Evolutionary conservation across 92 coral and sea anemone genomes (phyloP), one percentile per base, ranked within the genome.

Genomic region (Zoanthus gigantus): DNA sequence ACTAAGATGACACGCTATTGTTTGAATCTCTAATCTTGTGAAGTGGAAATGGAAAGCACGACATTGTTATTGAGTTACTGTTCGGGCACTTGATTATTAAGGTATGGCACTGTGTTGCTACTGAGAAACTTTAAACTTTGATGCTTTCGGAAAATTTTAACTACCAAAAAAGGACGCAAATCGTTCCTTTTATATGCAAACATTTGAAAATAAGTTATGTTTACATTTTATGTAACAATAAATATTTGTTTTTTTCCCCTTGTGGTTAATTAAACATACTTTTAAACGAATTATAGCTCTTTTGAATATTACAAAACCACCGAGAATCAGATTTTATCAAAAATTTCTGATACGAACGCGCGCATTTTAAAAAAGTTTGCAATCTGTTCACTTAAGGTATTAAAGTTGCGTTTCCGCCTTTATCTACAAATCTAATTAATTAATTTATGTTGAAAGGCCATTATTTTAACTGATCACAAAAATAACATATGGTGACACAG

Each of bases 381-480:
- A 63, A 63, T 63, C 44, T 81, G 30, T 28, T 65, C 66, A 46
- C 46, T 29, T 60, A n/a, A 42, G 23, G 37, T 66, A 23, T 67
- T 67, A 81, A 65, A 44, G 45, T 28, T 15, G 61, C 85, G 57
- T 75, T 68, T 48, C 60, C 85, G 73, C 76, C 75, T 63, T 28
- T 66, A 66, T 67, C 85, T 45, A 81, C 30, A 66, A 81, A 81
- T 81, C 85, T 81, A 81, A 81, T 81, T 63, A 67, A 15, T 67
- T 81, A 67, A 15, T 67, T 81, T 47, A 67, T 81, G 85, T 81
- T 81, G 85, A 81, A 65, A 81, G 85, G 85, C 75, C 73, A 81
- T 81, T 81, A 81, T 81, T 81, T 81, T 63, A 44, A 46, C 85
- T 14, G 42, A 46, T 45, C 67, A 46, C 85, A 81, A 6, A 48